These are phyloP conservation scores for Coptodon bakossiorum DNA, from an alignment of 2,113 vertebrate genomes.

Conservation along the genomic window DNA sequence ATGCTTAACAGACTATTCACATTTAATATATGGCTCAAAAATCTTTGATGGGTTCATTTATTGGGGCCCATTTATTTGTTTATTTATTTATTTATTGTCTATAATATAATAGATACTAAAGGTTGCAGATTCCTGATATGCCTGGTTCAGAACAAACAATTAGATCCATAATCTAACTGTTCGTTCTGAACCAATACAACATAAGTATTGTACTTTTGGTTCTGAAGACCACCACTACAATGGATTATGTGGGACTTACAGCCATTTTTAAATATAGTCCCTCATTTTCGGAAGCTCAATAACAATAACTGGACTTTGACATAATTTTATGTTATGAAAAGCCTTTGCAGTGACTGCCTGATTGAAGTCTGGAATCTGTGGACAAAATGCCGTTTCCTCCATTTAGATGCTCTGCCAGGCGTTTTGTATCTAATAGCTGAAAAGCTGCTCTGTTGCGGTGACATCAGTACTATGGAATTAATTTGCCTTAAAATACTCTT, in stretches of 20 bases:
- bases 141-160: neutral
- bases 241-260: neutral
- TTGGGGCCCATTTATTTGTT: no score
- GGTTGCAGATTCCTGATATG: neutral
- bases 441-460: neutral
- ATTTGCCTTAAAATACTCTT: neutral
- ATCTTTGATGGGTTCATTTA: neutral
- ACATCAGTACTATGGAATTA: neutral
- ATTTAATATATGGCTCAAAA: neutral
- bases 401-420: neutral
- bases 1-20: neutral
- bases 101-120: neutral
- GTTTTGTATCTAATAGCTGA: neutral
- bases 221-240: neutral
- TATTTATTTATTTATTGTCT: neutral
- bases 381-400: neutral
- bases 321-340: neutral
- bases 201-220: neutral
- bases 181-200: neutral
- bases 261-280: neutral
- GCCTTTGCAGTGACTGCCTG: neutral
- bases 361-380: neutral
- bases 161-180: neutral
- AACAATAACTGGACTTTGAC: neutral
- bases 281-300: neutral